Conservation (phyloP, 2,113 vertebrate species). For the Alouatta palliata region DNA sequence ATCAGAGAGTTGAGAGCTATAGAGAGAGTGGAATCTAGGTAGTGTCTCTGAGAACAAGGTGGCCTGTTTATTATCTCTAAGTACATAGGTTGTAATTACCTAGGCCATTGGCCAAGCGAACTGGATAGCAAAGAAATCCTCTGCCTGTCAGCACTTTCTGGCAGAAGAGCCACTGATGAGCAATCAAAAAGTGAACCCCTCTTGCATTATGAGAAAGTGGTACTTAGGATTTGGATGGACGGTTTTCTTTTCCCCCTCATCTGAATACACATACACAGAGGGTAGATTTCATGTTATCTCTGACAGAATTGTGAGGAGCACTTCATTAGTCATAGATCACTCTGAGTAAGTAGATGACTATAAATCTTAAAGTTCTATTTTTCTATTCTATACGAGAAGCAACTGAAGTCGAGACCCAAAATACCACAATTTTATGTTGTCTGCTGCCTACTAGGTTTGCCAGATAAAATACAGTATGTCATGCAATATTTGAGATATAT, state of each 20-base stretch:
- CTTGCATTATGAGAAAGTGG: not conserved
- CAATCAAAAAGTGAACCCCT: not conserved
- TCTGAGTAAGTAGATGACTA: not conserved
- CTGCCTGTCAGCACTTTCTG: not conserved
- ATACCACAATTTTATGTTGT: not conserved
- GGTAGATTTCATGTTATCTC: not conserved
- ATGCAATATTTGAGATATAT: not conserved
- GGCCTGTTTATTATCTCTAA: not conserved
- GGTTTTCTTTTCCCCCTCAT: not conserved
- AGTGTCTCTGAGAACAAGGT: not conserved
- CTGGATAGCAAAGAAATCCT: not conserved
- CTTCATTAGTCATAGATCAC: not conserved
- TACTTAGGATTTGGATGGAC: not conserved
- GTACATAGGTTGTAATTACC: not conserved
- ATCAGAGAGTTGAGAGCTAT: not conserved
- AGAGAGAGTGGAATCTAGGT: not conserved
- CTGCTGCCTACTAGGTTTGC: not conserved
- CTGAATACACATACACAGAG: not conserved
- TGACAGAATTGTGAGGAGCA: not conserved
- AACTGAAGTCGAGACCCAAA: not conserved
- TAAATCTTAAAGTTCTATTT: slow-evolving; percentile 34
- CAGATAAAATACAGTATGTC: not conserved
- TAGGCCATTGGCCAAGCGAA: not conserved
- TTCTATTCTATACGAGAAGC: not conserved
- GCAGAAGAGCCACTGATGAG: not conserved